Percentiles rank a stretch among this genome's conserved stretches.
These are phyloP conservation scores for Asteroscopus sphinx DNA, from an alignment of 2,888 invertebrate species.

Conservation along the genomic window DNA sequence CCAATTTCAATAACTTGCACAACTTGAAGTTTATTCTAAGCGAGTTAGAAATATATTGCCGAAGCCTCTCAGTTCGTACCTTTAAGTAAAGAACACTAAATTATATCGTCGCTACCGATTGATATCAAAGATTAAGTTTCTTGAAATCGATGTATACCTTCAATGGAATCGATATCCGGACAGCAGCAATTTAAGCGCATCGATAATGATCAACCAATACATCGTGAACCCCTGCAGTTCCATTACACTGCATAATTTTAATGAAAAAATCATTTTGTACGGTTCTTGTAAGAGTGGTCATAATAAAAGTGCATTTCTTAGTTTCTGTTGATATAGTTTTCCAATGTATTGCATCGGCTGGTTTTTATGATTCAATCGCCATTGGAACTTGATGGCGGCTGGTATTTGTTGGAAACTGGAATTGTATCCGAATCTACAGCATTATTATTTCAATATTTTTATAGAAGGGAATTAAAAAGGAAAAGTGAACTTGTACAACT, in stretches of 20 bases:
- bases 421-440: conserved; percentile 16
- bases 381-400: conserved; percentile 34
- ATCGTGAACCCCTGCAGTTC: conserved; percentile 18
- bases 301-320: conserved; percentile 47
- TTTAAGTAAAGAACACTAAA: conserved; percentile 43
- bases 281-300: conserved; percentile 43
- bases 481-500: background rate
- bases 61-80: background rate
- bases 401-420: conserved; percentile 34
- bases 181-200: conserved; percentile 49
- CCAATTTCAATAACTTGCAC: background rate
- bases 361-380: conserved; percentile 57
- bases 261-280: conserved; percentile 37
- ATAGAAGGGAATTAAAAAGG: background rate
- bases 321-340: conserved; percentile 55
- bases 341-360: conserved; percentile 44
- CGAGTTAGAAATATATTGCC: background rate
- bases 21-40: background rate
- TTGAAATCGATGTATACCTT: conserved; percentile 49
- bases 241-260: conserved; percentile 11
- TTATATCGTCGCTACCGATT: conserved; percentile 51
- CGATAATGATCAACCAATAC: conserved; percentile 51
- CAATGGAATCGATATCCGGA: conserved; percentile 54
- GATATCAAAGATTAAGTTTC: conserved; percentile 53
- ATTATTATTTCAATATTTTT: conserved; percentile 27